Percentiles rank a stretch among this genome's conserved stretches.
Evolutionary conservation across 1,140 invertebrate genomes (phyloP).

Genomic region (Drosophila subpulchrella): DNA sequence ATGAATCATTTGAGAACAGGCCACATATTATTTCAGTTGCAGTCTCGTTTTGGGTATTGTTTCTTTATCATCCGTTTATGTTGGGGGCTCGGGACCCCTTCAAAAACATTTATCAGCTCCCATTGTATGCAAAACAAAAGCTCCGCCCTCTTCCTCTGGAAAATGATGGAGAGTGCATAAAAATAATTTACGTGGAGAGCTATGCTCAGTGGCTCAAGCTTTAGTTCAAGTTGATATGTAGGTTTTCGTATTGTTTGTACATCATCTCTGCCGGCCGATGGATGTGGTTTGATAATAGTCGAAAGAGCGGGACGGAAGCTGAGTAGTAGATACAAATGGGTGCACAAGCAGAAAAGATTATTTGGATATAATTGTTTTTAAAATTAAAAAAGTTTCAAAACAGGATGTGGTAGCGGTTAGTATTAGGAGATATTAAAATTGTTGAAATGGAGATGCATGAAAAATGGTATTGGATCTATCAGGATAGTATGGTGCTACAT

Average conservation of each 20-base stretch:
- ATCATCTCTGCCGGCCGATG: conserved; percentile 57
- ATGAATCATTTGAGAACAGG: conserved; percentile 14
- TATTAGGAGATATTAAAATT: background rate
- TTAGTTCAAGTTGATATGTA: conserved; percentile 76
- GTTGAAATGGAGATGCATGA: too few species aligned
- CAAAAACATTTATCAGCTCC: conserved; percentile 27
- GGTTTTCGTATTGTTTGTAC: conserved; percentile 69
- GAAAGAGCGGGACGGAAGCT: conserved; percentile 18
- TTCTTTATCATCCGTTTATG: conserved; percentile 30
- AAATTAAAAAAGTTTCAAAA: background rate
- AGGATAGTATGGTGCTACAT: too few species aligned
- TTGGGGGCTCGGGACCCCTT: background rate
- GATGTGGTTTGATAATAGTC: conserved; percentile 79
- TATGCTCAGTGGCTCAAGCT: conserved; percentile 68
- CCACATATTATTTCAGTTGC: conserved; percentile 12
- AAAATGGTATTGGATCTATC: too few species aligned
- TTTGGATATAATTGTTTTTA: background rate
- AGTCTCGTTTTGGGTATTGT: background rate
- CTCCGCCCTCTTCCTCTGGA: conserved; percentile 29
- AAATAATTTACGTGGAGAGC: conserved; percentile 51
- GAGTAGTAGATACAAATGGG: conserved; percentile 5
- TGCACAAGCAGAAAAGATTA: conserved; percentile 5
- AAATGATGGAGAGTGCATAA: conserved; percentile 29
- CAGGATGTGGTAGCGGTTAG: background rate
- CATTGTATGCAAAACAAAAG: conserved; percentile 50